Base-by-base conservation (phyloP, 2,888 invertebrate genomes). In the Scelioninae gen. 1 region DNA sequence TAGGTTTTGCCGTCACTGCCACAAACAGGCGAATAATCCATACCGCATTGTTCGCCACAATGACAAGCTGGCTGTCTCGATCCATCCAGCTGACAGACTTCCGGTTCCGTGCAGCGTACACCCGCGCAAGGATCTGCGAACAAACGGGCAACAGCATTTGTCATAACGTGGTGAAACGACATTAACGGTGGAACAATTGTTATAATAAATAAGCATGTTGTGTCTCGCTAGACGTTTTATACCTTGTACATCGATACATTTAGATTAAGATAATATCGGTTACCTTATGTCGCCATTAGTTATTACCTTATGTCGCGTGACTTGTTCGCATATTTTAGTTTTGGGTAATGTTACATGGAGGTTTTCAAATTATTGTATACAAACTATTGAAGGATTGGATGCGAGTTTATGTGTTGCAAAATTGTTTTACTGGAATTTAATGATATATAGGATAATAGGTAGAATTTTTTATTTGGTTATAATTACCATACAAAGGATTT, bases 111-210 rank as follows among this genome's bases (percentile, higher is more conserved):
- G 93, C 98, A 98, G 89, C 95, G 94, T 85, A 96, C 94, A 75
- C 95, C 95, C 49, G 95, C 94, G 92, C 98, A 98, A 0, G 98
- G 98, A 94, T 98, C 98, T 98, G 93, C 60, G 93, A 86, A 66
- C 65, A 79, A 77, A 56, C 23, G 71, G 13, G 38, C 40, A 62
- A 55, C 45, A 32, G 34, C 32, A 55, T 69, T 68, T 29, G 58
- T 53, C 62, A 69, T 66, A 31, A 9, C 23, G 16, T 47, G 8
- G 6, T 34, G 32, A 53, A 53, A 53, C 23, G 4, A 51, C n/a
- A 43, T 49, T 60, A 51, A n/a, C 23, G 34, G 23, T 23, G 23
- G 2, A 23, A 23, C 32, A 51, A 60, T 49, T 13, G 23, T 43
- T 15, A 32, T 55, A 63, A 77, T 31, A 69, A 77, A 69, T 32